These are phyloP conservation scores for Esox masquinongy DNA, from an alignment of 2,797 vertebrate genomes.

Conservation along the genomic window DNA sequence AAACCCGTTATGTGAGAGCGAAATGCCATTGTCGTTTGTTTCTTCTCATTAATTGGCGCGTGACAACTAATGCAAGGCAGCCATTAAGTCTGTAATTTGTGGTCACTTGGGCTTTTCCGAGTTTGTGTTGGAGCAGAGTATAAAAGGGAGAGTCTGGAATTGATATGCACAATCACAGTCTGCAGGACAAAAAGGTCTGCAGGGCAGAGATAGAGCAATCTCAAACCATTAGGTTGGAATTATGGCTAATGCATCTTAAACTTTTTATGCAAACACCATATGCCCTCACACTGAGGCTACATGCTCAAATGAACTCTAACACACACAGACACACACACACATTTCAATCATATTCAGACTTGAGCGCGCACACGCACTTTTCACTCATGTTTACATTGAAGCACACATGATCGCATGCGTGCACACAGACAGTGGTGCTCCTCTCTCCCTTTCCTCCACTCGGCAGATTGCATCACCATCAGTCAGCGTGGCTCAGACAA, in stretches of 20 bases:
- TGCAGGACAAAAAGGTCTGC: constrained; percentile 54
- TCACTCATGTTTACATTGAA: too few relatives aligned
- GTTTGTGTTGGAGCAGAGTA: constrained; percentile 39
- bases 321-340: not conserved
- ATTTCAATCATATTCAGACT: not conserved
- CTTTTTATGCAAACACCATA: constrained; percentile 58
- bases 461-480: constrained; percentile 71
- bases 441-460: constrained; percentile 17
- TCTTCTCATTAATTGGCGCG: constrained; percentile 52
- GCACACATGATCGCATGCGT: constrained; percentile 42
- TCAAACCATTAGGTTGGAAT: constrained; percentile 65
- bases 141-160: constrained; percentile 37
- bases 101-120: constrained; percentile 52
- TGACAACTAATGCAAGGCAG: constrained; percentile 49
- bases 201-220: constrained; percentile 59
- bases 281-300: constrained; percentile 5
- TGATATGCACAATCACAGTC: constrained; percentile 68
- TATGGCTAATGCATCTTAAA: constrained; percentile 64
- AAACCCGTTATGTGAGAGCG: not conserved
- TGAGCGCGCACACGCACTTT: not conserved
- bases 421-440: constrained; percentile 52
- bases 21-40: constrained; percentile 24
- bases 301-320: too few relatives aligned
- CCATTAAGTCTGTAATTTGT: constrained; percentile 55
- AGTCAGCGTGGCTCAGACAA: constrained; percentile 72